Percentiles rank a stretch among this genome's conserved stretches.
Conservation (phyloP, 2,888 invertebrate genomes). For the Drosophila greeni region DNA sequence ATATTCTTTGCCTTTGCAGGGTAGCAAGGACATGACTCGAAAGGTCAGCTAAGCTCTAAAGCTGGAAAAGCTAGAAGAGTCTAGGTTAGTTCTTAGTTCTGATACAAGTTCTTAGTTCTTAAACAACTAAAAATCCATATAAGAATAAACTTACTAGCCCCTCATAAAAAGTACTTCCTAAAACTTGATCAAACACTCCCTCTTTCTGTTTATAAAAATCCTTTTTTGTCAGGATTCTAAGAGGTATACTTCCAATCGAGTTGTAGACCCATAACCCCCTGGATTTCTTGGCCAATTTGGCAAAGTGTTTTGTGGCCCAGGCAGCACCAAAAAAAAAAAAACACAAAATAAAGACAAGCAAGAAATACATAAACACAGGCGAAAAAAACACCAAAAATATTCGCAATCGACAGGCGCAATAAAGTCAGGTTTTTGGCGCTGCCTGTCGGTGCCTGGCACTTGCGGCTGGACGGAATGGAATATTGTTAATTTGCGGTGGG, state of each 20-base stretch:
- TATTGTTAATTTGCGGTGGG: slow-evolving; percentile 67
- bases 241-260: slow-evolving; percentile 2
- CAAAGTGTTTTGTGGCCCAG: slow-evolving; percentile 63
- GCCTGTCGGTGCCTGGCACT: slow-evolving; percentile 64
- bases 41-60: background rate
- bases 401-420: slow-evolving; percentile 69
- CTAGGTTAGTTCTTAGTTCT: too few species aligned
- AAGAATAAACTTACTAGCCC: too few species aligned
- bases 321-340: background rate
- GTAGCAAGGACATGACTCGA: slow-evolving; percentile 16
- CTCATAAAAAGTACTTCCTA: background rate
- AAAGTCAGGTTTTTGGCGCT: slow-evolving; percentile 44
- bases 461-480: slow-evolving; percentile 37
- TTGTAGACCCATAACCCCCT: background rate
- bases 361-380: slow-evolving; percentile 1
- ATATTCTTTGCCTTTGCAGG: slow-evolving; percentile 7
- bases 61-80: background rate
- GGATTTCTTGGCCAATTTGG: slow-evolving; percentile 70
- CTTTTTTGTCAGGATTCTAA: too few species aligned
- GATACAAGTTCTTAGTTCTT: too few species aligned
- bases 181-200: too few species aligned
- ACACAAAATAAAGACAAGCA: slow-evolving; percentile 7
- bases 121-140: too few species aligned
- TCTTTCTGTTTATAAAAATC: too few species aligned
- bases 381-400: slow-evolving; percentile 26